A percentile compares a stretch with the other conserved stretches of the same genome.
Conservation (phyloP, 2,888 invertebrate genomes). For the Drosophila tanythrix region DNA sequence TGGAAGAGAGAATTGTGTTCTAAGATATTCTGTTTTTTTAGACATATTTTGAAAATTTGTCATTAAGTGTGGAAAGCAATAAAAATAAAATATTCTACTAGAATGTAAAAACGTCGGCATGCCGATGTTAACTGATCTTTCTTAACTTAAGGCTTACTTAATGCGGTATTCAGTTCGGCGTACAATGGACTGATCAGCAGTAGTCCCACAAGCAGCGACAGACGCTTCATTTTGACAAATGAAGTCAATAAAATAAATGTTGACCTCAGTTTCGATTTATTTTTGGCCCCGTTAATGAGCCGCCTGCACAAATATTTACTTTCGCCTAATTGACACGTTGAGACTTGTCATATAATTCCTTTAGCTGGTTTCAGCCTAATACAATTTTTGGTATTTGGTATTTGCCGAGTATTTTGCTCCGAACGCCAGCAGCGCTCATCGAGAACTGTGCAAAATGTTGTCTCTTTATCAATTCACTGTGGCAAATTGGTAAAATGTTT, state of each 20-base stretch:
- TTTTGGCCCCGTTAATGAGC: slow-evolving; percentile 44
- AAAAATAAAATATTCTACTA: too few relatives aligned
- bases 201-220: slow-evolving; percentile 22
- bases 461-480: slow-evolving; percentile 1
- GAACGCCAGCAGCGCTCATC: slow-evolving; percentile 28
- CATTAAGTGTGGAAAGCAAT: neutral
- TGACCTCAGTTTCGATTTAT: slow-evolving; percentile 16
- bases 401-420: slow-evolving; percentile 12
- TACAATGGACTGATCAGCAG: slow-evolving; percentile 8
- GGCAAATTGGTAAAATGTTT: slow-evolving; percentile 39
- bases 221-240: slow-evolving; percentile 34
- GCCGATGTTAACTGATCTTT: neutral
- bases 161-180: slow-evolving; percentile 20
- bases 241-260: neutral
- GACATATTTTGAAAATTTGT: too few relatives aligned
- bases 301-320: slow-evolving; percentile 64
- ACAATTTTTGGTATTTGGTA: neutral
- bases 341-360: neutral
- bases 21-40: neutral
- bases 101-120: neutral
- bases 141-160: slow-evolving; percentile 39
- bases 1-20: slow-evolving; percentile 17
- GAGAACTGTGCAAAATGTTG: slow-evolving; percentile 53
- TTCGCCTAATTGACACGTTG: slow-evolving; percentile 33
- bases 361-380: neutral